Evolutionary conservation across 2,113 vertebrate species (phyloP).

Genomic region (Dicrurus megarhynchus): DNA sequence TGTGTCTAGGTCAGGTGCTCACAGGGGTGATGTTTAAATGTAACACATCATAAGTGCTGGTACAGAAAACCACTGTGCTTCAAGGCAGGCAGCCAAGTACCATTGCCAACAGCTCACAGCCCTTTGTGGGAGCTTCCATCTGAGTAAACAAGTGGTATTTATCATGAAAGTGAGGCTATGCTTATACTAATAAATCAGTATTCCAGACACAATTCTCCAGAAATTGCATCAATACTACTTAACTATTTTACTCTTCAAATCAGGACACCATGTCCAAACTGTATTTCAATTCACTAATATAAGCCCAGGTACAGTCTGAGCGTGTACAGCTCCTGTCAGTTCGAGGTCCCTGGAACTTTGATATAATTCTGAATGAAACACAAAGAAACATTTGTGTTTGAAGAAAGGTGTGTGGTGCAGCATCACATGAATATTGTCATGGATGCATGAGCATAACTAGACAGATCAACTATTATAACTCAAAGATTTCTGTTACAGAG

Average conservation of each 20-base stretch:
- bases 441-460: neutral
- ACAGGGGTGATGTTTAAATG: neutral
- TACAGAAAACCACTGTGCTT: conserved; percentile 1
- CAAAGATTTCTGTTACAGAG: neutral
- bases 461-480: neutral
- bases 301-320: neutral
- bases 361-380: neutral
- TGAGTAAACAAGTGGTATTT: conserved; percentile 23
- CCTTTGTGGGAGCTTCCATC: neutral
- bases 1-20: neutral
- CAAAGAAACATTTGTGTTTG: neutral
- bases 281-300: neutral
- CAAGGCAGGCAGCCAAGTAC: conserved; percentile 1
- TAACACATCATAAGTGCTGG: neutral
- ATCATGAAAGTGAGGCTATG: neutral
- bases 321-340: neutral
- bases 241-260: neutral
- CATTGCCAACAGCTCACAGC: neutral
- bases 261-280: neutral
- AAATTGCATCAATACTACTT: neutral
- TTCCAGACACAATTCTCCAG: neutral
- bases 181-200: conserved; percentile 2
- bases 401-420: neutral
- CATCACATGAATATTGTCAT: neutral
- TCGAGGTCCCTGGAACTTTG: neutral